Conservation (phyloP, 2,888 invertebrate species). For the Steinernema scapterisci region DNA sequence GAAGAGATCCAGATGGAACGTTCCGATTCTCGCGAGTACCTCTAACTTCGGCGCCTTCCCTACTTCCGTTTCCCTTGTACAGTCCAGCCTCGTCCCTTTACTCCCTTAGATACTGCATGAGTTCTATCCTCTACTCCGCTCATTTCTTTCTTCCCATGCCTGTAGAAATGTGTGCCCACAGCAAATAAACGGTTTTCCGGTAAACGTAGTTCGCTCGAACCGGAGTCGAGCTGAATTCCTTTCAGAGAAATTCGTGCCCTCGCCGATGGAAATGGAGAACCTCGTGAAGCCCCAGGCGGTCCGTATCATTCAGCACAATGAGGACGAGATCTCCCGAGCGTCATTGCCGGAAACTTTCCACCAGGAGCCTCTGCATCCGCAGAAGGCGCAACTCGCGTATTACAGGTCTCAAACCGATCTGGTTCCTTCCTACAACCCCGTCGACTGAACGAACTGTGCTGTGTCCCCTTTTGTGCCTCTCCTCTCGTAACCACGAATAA, state of each 20-base stretch:
- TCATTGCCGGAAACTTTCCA: slow-evolving; percentile 50
- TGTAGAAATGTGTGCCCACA: background rate
- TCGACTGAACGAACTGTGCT: slow-evolving; percentile 45
- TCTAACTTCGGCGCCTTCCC: slow-evolving; percentile 35
- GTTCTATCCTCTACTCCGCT: background rate
- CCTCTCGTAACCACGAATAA: background rate
- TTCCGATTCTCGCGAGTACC: slow-evolving; percentile 51
- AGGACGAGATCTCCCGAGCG: slow-evolving; percentile 58
- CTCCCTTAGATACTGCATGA: slow-evolving; percentile 1
- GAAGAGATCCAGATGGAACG: slow-evolving; percentile 63
- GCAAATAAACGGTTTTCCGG: slow-evolving; percentile 16
- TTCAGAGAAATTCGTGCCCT: slow-evolving; percentile 65
- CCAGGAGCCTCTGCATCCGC: slow-evolving; percentile 50
- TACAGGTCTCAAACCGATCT: slow-evolving; percentile 66
- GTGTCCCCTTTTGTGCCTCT: background rate
- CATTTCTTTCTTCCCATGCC: background rate
- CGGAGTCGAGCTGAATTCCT: background rate
- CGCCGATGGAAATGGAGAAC: slow-evolving; percentile 61
- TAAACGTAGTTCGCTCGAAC: background rate
- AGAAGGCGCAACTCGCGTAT: slow-evolving; percentile 64
- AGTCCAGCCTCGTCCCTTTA: background rate
- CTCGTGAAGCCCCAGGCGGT: slow-evolving; percentile 58
- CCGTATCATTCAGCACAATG: slow-evolving; percentile 51
- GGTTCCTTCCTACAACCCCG: slow-evolving; percentile 65
- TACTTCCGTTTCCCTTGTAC: slow-evolving; percentile 17